Base-by-base conservation (phyloP, 2,888 invertebrate genomes). In the Drosophila merina region DNA sequence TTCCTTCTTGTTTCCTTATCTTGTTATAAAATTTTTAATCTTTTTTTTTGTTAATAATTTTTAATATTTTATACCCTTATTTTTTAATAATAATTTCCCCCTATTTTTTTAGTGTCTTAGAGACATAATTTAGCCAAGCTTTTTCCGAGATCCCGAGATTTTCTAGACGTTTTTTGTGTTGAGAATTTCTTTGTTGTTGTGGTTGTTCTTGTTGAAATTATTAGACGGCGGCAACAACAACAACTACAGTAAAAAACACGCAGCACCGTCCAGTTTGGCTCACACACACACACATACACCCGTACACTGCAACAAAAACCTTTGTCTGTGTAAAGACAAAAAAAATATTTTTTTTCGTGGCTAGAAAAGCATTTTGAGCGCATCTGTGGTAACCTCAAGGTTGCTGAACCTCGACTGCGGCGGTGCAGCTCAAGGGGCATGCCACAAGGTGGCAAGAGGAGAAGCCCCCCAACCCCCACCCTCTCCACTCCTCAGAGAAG, bases 261-360 rank as follows among this genome's bases (percentile, higher is more conserved):
- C 14, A 14, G 14, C 64, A 57, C 50, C 64, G 79, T 85, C 82
- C 83, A 81, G 83, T 78, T 76, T 73, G 63, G 68, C 64, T 47
- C 69, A 60, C 45, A 57, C 56, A 63, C 49, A 64, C 14, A 14
- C 14, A 14, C 14, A 14, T 1, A 14, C 60, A 66, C 20, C 20
- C 20, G 20, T 36, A 60, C 31, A 36, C 48, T 57, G 30, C 63
- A 26, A 71, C 58, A 55, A 33, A 45, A 26, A 72, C 36, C 10
- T n/a, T 14, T 56, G 60, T 33, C 56, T 42, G 33, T 36, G 47
- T 5, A 9, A 10, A 25, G 8, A 44, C 25, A 9, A 20, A 44
- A 44, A 20, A 47, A 52, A 2, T 10, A 12, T 31, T 58, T 44
- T 52, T 52, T 44, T 73, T 14, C 14, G 40, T 52, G 69, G 72